Base-by-base conservation (phyloP, 2,888 invertebrate species). In the Blera fallax region DNA sequence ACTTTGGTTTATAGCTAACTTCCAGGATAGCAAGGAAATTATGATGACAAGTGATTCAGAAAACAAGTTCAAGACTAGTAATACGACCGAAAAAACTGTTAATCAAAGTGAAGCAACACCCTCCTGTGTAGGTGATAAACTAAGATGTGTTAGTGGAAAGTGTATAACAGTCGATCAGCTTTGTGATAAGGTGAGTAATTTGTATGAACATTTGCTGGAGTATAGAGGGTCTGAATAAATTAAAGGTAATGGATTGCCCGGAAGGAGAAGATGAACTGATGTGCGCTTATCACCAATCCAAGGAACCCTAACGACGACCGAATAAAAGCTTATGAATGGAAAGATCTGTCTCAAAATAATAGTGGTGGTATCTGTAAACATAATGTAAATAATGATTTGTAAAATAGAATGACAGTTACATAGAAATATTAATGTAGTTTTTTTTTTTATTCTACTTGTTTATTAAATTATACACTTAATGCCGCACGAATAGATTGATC, bases 231-330 rank as follows among this genome's bases (percentile, higher is more conserved):
- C 32, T 48, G n/a, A 16, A 21, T 64, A 37, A 37, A 10, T 87
- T 87, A 7, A 56, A 92, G 92, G 89, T 88, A 87, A 88, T 90
- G 60, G 94, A 95, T 91, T 95, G 95, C 89, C 92, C 93, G 1
- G 95, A 95, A 90, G 94, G 94, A 54, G 94, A 94, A 1, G 95
- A 95, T 85, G 95, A 95, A 88, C 93, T 94, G 78, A 94, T 94
- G 91, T 95, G 95, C 88, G 93, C 92, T 89, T 94, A 94, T 90
- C 94, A 93, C 11, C 74, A 80, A 14, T 1, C 64, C 21, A 60
- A 67, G 34, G 60, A 60, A 8, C 60, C 67, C 37, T 67, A 60
- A 54, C 18, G 24, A 40, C 8, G 10, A 16, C 11, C 0, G 16
- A 8, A 10, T 14, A 16, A 16, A 16, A 10, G 0, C 21, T 54